These are phyloP conservation scores for Saxicola maurus DNA, from an alignment of 2,797 vertebrate genomes.

Conservation along the genomic window DNA sequence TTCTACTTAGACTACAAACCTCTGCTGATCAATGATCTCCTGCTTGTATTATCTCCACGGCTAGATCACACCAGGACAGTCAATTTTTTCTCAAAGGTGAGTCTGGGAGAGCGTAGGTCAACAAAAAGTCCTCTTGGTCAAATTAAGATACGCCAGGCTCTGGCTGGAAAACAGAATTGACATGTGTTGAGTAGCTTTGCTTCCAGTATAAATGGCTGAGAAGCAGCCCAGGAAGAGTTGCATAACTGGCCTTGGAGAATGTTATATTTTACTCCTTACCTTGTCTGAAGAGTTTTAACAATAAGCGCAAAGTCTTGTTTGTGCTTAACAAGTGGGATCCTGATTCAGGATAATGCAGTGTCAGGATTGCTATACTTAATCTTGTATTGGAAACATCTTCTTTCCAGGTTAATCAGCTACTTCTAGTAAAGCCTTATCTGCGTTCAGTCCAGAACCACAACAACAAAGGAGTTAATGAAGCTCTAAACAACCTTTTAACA, in stretches of 20 bases:
- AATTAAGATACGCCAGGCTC: neutral
- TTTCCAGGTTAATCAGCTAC: slow-evolving; percentile 81
- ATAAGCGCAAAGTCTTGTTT: neutral
- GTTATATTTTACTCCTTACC: neutral
- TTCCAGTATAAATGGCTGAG: neutral
- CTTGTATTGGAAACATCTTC: neutral
- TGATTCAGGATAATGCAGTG: neutral
- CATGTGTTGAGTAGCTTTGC: neutral
- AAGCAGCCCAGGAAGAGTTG: neutral
- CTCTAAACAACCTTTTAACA: slow-evolving; percentile 87
- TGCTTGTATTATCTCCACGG: slow-evolving; percentile 84
- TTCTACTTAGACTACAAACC: slow-evolving; percentile 91
- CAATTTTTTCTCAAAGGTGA: slow-evolving; percentile 85
- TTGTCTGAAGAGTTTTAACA: neutral
- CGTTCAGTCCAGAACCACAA: slow-evolving; percentile 91
- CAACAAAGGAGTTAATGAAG: slow-evolving; percentile 88
- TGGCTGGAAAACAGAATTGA: neutral
- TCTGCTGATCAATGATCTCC: slow-evolving; percentile 86
- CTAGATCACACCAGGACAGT: slow-evolving; percentile 89
- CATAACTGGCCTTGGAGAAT: neutral
- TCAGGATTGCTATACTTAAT: neutral
- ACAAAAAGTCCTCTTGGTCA: neutral
- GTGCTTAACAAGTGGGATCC: neutral
- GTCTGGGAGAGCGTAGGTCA: neutral
- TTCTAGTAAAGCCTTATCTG: slow-evolving; percentile 89